phyloP scores from a whole-genome alignment of 1,140 invertebrate genomes.

The Leptinotarsa defecta region DNA sequence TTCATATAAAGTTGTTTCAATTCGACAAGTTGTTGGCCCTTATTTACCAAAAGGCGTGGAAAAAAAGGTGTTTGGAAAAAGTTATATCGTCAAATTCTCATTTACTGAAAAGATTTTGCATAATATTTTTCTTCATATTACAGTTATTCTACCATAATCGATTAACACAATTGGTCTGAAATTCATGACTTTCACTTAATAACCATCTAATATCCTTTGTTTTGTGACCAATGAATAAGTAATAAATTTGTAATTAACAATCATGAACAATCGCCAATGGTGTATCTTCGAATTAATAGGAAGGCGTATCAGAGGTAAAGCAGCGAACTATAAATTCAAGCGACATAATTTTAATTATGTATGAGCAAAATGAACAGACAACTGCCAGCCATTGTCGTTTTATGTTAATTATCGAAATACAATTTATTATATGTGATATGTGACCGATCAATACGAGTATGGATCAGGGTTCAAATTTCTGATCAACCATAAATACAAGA shows the following conservation, averaged over 20 bases:
- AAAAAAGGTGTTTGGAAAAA: no score
- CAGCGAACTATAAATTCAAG: constrained; percentile 4
- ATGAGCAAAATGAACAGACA: constrained; percentile 21
- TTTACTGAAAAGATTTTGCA: no score
- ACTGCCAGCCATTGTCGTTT: constrained; percentile 28
- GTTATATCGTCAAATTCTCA: no score
- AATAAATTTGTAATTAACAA: background rate
- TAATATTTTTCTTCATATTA: no score
- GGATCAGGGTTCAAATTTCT: constrained; percentile 21
- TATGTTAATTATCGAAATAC: constrained; percentile 30
- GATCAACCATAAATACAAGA: constrained; percentile 25
- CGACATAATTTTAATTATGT: constrained; percentile 27
- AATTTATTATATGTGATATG: constrained; percentile 16
- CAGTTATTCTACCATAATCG: no score
- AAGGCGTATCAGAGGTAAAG: constrained; percentile 1
- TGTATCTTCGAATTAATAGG: background rate
- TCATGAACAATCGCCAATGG: background rate
- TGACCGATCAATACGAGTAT: constrained; percentile 25
- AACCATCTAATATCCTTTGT: no score
- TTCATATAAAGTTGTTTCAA: no score
- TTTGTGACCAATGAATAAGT: no score
- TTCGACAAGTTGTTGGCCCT: no score
- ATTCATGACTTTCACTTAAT: no score
- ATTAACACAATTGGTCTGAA: no score
- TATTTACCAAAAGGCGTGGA: no score